phyloP scores from a whole-genome alignment of 1,140 invertebrate genomes.

The Zaprionus tsacasi region DNA sequence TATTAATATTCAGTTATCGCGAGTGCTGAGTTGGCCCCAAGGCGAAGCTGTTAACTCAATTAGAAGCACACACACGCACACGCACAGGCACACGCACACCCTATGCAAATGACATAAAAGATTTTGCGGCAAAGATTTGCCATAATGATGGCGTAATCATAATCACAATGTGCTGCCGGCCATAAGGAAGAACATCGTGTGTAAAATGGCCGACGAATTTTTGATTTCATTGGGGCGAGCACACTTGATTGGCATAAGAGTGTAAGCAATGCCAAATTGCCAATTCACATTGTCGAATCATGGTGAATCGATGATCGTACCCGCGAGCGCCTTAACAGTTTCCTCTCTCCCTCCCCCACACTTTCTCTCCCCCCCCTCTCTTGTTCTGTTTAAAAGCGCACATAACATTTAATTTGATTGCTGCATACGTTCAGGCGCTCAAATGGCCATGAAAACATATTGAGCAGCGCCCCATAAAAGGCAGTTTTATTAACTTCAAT shows the following conservation, averaged over 20 bases:
- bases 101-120: constrained; percentile 65
- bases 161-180: constrained; percentile 50
- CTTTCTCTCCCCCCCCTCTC: background rate
- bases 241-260: constrained; percentile 53
- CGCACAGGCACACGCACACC: background rate
- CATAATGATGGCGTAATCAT: constrained; percentile 73
- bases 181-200: background rate
- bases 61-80: constrained; percentile 42
- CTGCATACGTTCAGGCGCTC: constrained; percentile 73
- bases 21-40: constrained; percentile 33
- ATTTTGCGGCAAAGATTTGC: constrained; percentile 35
- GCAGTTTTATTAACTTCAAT: constrained; percentile 78
- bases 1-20: constrained; percentile 54
- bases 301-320: constrained; percentile 35
- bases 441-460: constrained; percentile 80
- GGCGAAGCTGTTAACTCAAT: constrained; percentile 66
- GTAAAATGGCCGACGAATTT: constrained; percentile 13
- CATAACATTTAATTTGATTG: constrained; percentile 82
- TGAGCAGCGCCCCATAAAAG: constrained; percentile 75
- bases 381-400: constrained; percentile 62
- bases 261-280: constrained; percentile 46
- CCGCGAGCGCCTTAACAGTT: constrained; percentile 12
- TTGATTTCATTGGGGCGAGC: constrained; percentile 50
- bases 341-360: background rate
- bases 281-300: constrained; percentile 37